phyloP scores from a whole-genome alignment of 1,140 invertebrate genomes.

The Mya arenaria region DNA sequence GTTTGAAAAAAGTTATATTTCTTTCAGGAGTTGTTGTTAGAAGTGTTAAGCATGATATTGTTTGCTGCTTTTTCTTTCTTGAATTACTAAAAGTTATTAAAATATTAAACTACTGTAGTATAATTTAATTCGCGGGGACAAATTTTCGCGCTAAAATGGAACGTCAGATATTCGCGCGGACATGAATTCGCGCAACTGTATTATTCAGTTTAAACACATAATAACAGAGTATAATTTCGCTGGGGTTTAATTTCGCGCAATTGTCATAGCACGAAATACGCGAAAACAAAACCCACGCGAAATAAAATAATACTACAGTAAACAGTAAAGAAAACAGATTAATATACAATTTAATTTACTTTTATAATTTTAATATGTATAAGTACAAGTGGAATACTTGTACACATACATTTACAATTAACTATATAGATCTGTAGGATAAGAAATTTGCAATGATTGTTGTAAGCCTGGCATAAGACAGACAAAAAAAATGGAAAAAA shows the following conservation, averaged over 20 bases:
- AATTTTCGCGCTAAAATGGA: too few relatives aligned
- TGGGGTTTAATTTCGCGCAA: too few relatives aligned
- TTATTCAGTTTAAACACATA: too few relatives aligned
- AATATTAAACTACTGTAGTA: too few relatives aligned
- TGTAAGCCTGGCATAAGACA: conserved; percentile 9
- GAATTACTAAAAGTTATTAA: too few relatives aligned
- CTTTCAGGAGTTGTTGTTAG: conserved; percentile 19
- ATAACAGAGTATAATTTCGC: too few relatives aligned
- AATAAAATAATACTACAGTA: not conserved
- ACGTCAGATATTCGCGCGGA: too few relatives aligned
- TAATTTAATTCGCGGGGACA: too few relatives aligned
- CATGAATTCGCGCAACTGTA: too few relatives aligned
- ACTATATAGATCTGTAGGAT: not conserved
- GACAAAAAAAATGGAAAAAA: conserved; percentile 6
- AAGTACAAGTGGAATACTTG: conserved; percentile 16
- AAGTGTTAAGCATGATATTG: conserved; percentile 7
- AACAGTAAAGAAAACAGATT: not conserved
- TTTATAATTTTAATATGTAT: too few relatives aligned
- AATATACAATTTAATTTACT: not conserved
- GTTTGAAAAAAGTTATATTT: conserved; percentile 21
- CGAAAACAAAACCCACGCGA: too few relatives aligned
- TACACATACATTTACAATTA: conserved; percentile 16
- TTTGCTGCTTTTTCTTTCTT: conserved; percentile 16
- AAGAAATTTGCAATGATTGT: conserved; percentile 21
- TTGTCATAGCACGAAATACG: too few relatives aligned